phyloP scores from a whole-genome alignment of 2,888 invertebrate genomes.

The Ellobium chinense region DNA sequence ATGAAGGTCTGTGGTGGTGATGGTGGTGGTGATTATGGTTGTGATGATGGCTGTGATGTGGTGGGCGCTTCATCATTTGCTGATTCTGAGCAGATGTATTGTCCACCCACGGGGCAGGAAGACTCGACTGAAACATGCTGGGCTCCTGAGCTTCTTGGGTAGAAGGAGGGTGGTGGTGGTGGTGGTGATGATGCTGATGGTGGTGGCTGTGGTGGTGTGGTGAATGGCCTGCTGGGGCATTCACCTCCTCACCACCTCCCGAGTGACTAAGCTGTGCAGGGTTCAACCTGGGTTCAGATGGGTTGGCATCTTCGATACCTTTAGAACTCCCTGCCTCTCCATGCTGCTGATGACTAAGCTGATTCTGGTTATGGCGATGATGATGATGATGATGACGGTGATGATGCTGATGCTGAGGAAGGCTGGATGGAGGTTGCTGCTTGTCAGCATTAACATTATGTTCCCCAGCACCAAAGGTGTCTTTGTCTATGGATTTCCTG shows the following conservation, averaged over 20 bases:
- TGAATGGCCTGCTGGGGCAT: neutral
- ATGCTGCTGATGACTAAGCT: neutral
- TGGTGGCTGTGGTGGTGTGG: slow-evolving; percentile 7
- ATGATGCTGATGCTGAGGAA: neutral
- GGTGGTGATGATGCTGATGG: slow-evolving; percentile 28
- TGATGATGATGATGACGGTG: slow-evolving; percentile 17
- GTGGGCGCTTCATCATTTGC: neutral
- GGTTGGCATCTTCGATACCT: neutral
- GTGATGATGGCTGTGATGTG: neutral
- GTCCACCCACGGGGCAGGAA: neutral
- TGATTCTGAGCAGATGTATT: neutral
- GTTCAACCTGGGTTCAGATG: neutral
- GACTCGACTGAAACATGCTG: neutral
- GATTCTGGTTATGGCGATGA: slow-evolving; percentile 5
- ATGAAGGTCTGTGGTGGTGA: neutral
- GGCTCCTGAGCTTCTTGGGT: neutral
- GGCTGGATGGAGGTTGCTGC: neutral
- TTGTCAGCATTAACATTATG: neutral
- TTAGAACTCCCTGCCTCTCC: neutral
- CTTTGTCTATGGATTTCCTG: neutral
- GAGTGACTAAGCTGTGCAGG: neutral
- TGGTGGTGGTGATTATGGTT: neutral
- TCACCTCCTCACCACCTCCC: neutral
- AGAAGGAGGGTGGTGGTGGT: slow-evolving; percentile 21
- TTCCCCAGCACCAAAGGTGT: neutral